Evolutionary conservation across 2,888 invertebrate species (phyloP), one percentile per base, ranked within the genome.

Genomic region (Norana najaformis): DNA sequence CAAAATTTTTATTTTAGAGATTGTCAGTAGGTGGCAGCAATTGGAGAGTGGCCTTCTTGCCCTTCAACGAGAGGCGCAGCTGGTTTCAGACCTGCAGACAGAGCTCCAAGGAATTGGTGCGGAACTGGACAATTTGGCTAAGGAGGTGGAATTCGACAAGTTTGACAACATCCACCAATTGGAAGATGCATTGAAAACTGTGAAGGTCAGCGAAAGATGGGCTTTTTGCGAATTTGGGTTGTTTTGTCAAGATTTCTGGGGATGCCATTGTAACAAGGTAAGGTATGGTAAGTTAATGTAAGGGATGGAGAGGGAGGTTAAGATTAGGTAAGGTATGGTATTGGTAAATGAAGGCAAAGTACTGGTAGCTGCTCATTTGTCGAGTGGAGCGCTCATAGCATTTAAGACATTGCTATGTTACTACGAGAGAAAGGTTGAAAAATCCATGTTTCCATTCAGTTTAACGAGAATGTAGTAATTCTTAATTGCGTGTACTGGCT

Each of bases 11-110:
- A 35, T 85, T 30, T 35, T 85, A 85, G 85, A 85, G 0, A 85
- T 85, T 35, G 85, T 85, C 37, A 85, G 36, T n/a, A 85, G 85
- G 85, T 85, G 85, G 85, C 85, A 85, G 85, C 85, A 85, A 35
- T 37, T 85, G 85, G 36, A 85, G 85, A 3, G 36, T 37, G 37
- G 20, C 37, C 85, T 85, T 16, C 85, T 85, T 85, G 85, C 36
- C 37, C 85, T 85, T 36, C 85, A 85, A 8, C 34, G 11, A 37
- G 85, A 85, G 85, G 85, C 36, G 20, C 85, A 85, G 85, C 36
- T 35, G 85, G 16, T 85, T 37, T 30, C 37, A 8, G 20, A 8
- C 35, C 37, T 85, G 36, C 30, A 85, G 37, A 85, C 18, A 35
- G 85, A 85, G 35, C 35, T 85, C 85, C 23, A 35, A 18, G 85